Conservation (phyloP, 2,113 vertebrate genomes). For the Ibidorhyncha struthersii region DNA sequence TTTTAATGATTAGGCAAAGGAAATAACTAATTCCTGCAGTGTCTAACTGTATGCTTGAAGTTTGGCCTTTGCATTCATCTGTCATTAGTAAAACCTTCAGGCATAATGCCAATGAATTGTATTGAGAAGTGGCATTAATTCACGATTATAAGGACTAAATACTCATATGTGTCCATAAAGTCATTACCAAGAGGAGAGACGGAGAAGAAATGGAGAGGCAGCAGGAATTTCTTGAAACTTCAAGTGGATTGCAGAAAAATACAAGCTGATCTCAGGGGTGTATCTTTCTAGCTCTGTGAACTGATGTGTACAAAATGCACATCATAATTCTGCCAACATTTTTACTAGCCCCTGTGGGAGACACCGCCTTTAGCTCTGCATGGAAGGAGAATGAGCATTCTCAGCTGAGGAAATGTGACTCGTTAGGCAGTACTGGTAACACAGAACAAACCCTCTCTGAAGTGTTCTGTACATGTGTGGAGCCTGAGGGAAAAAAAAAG, state of each 20-base stretch:
- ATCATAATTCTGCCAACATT: constrained; percentile 12
- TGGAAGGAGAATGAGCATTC: background rate
- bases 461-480: background rate
- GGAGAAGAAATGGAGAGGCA: background rate
- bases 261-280: background rate
- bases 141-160: background rate
- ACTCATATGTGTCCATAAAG: accelerated
- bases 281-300: background rate
- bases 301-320: background rate
- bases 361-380: background rate
- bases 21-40: background rate
- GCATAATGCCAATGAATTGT: background rate
- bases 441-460: background rate
- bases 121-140: background rate
- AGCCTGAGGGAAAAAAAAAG: background rate
- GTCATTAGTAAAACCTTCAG: background rate
- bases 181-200: background rate
- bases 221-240: background rate
- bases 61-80: background rate
- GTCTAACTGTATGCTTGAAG: background rate
- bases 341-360: background rate
- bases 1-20: background rate
- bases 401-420: background rate
- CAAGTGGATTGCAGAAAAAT: background rate
- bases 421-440: background rate